A percentile compares a stretch with the other conserved stretches of the same genome.
Conservation (phyloP, 2,113 vertebrate genomes). For the Carassius auratus region DNA sequence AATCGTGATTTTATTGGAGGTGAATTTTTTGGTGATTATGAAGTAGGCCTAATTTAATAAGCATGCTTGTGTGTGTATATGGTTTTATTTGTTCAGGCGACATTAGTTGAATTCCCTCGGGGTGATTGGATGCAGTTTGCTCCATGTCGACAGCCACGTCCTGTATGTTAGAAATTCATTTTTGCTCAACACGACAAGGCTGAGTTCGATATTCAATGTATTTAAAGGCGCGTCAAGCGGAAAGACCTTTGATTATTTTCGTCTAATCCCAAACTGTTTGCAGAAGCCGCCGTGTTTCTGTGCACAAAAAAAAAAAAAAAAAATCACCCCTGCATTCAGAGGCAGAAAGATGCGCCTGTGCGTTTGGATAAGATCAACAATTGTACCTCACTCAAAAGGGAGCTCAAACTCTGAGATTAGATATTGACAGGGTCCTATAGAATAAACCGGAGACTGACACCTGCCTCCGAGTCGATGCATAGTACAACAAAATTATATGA, state of each 20-base stretch:
- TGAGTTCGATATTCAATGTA: conserved; percentile 97
- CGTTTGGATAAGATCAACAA: conserved; percentile 18
- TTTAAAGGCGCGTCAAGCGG: conserved; percentile 93
- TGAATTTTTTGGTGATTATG: too few relatives aligned
- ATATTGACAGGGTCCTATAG: conserved; percentile 75
- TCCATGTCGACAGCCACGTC: conserved; percentile 98
- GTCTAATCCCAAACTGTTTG: background rate
- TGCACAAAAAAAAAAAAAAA: background rate
- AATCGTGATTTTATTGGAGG: too few relatives aligned
- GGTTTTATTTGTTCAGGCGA: conserved; percentile 73
- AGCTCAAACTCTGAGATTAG: conserved; percentile 85
- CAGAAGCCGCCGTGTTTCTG: background rate
- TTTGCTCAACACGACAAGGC: conserved; percentile 96
- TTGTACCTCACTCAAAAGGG: background rate
- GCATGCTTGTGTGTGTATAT: background rate
- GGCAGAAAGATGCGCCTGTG: background rate
- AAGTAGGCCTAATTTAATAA: too few relatives aligned
- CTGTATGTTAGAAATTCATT: conserved; percentile 99
- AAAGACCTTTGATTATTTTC: background rate
- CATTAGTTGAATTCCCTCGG: conserved; percentile 96
- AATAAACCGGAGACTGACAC: conserved; percentile 92
- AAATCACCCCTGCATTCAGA: too few relatives aligned
- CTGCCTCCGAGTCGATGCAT: conserved; percentile 95
- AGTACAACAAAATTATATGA: conserved; percentile 94
- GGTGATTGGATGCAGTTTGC: conserved; percentile 98